Evolutionary conservation across 2,113 vertebrate species (phyloP).

Genomic region (Passer domesticus): DNA sequence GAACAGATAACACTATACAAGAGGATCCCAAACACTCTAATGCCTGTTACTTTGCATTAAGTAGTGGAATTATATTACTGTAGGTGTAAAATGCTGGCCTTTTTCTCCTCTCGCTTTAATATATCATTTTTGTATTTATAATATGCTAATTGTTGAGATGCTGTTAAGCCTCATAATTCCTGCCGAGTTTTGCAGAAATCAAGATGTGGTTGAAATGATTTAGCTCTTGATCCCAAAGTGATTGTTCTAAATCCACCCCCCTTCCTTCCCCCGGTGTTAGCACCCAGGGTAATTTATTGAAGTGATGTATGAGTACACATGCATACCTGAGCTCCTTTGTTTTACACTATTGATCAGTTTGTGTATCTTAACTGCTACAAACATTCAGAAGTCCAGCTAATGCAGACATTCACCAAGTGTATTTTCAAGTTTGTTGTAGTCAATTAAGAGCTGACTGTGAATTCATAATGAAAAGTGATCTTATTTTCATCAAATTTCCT

Average conservation of each 20-base stretch:
- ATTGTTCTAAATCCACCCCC: constrained; percentile 70
- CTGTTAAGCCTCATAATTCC: constrained; percentile 81
- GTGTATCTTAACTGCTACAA: constrained; percentile 69
- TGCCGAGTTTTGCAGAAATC: constrained; percentile 76
- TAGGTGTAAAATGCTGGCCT: constrained; percentile 83
- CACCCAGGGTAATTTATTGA: constrained; percentile 73
- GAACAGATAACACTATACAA: constrained; percentile 87
- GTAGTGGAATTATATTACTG: constrained; percentile 88
- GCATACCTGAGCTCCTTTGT: constrained; percentile 79
- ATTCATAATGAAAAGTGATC: constrained; percentile 41
- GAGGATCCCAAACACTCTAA: constrained; percentile 86
- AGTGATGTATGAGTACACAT: constrained; percentile 77
- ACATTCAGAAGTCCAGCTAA: constrained; percentile 61
- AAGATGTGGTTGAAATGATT: constrained; percentile 78
- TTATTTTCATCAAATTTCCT: constrained; percentile 56
- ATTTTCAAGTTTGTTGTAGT: constrained; percentile 63
- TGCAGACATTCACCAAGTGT: constrained; percentile 41
- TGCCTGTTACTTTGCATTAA: constrained; percentile 90
- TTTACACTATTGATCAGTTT: constrained; percentile 78
- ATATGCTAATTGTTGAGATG: constrained; percentile 85
- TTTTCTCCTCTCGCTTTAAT: constrained; percentile 77
- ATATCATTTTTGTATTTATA: constrained; percentile 86
- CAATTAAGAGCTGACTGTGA: constrained; percentile 67
- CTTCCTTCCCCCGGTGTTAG: constrained; percentile 48
- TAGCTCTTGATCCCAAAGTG: constrained; percentile 81